These are phyloP conservation scores for Drosophila tropicalis DNA, from an alignment of 1,140 invertebrate species.

Conservation along the genomic window DNA sequence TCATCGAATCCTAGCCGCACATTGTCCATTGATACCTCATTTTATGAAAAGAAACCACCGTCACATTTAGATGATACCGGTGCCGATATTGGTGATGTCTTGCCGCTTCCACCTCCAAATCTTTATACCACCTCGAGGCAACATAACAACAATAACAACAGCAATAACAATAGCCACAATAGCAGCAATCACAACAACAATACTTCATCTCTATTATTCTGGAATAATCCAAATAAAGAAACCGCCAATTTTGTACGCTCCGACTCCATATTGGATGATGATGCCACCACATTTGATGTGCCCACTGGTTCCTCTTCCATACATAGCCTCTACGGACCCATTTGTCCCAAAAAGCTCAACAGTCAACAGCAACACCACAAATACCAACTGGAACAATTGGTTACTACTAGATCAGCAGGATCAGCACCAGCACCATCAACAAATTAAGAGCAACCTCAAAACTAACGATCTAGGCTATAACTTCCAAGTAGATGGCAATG, in stretches of 20 bases:
- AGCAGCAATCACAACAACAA: conserved; percentile 40
- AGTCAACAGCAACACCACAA: conserved; percentile 8
- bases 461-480: conserved; percentile 75
- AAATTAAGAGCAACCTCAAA: conserved; percentile 5
- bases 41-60: conserved; percentile 80
- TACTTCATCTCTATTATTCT: conserved; percentile 52
- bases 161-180: conserved; percentile 31
- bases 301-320: conserved; percentile 84
- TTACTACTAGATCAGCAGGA: conserved; percentile 48
- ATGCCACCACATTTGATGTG: conserved; percentile 90
- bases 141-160: conserved; percentile 20
- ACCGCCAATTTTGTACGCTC: conserved; percentile 85
- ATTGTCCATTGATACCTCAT: conserved; percentile 77
- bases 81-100: conserved; percentile 43
- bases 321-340: conserved; percentile 90
- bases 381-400: conserved; percentile 59
- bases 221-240: conserved; percentile 65
- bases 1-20: conserved; percentile 53
- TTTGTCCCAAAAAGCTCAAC: conserved; percentile 87
- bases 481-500: conserved; percentile 51
- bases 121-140: conserved; percentile 28
- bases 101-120: conserved; percentile 43
- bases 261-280: conserved; percentile 87
- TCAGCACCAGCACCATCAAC: conserved; percentile 6
- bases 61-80: conserved; percentile 68